Conservation (phyloP, 2,888 invertebrate species). For the Tortrix viridana region DNA sequence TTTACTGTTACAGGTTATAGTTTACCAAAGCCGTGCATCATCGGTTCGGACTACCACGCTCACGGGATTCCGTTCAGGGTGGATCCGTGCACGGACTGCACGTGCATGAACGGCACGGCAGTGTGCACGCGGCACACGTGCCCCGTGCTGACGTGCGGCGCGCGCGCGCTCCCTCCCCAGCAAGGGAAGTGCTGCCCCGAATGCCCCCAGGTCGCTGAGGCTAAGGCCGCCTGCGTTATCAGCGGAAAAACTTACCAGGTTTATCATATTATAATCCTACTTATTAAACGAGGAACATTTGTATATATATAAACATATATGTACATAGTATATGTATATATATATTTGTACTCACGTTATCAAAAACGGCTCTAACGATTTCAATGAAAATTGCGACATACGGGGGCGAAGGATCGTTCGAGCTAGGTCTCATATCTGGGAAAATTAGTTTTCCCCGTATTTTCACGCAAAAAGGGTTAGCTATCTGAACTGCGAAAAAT, state of each 20-base stretch:
- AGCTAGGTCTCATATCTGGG: no score
- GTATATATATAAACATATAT: no score
- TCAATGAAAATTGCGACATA: no score
- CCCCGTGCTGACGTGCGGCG: slow-evolving; percentile 95
- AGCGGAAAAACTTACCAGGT: slow-evolving; percentile 89
- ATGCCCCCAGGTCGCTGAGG: slow-evolving; percentile 88
- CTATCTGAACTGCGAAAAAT: no score
- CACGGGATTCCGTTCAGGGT: slow-evolving; percentile 86
- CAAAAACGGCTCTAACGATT: no score
- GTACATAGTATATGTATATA: no score
- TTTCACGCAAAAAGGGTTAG: no score
- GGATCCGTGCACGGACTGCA: slow-evolving; percentile 93
- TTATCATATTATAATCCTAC: slow-evolving; percentile 49
- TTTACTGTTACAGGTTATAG: slow-evolving; percentile 65
- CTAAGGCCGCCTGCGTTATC: slow-evolving; percentile 87
- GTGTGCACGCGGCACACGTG: slow-evolving; percentile 92
- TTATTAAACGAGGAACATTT: no score
- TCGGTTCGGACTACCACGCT: slow-evolving; percentile 87
- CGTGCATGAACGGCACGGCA: slow-evolving; percentile 91
- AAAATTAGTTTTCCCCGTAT: no score
- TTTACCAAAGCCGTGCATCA: slow-evolving; percentile 85
- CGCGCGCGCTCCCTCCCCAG: slow-evolving; percentile 86
- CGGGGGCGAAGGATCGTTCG: no score
- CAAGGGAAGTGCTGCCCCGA: slow-evolving; percentile 90
- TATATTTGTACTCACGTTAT: no score